These are phyloP conservation scores for Microctenopoma stevenorrisi DNA, from an alignment of 2,797 vertebrate genomes.

Conservation along the genomic window DNA sequence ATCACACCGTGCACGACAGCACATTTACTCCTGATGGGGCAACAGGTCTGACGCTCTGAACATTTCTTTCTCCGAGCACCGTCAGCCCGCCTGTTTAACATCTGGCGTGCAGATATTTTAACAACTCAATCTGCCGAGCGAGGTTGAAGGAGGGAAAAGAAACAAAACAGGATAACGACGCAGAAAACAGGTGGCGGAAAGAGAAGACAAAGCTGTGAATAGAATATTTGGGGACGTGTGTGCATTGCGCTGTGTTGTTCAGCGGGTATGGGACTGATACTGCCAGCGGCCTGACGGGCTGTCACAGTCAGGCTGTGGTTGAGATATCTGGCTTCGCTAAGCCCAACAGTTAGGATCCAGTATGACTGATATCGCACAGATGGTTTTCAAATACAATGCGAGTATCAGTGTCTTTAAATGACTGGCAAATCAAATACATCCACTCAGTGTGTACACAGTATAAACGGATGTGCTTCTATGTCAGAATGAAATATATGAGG, in stretches of 20 bases:
- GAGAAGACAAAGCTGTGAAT: constrained; percentile 48
- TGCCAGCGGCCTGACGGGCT: constrained; percentile 35
- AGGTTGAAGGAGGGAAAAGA: constrained; percentile 13
- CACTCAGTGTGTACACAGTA: not conserved
- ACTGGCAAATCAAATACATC: not conserved
- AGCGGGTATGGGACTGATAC: constrained; percentile 14
- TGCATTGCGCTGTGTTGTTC: constrained; percentile 28
- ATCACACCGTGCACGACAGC: not conserved
- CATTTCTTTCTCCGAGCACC: constrained; percentile 16
- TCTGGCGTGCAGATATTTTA: constrained; percentile 45
- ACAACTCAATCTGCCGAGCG: constrained; percentile 26
- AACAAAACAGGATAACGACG: not conserved
- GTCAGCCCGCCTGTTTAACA: constrained; percentile 40
- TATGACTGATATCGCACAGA: constrained; percentile 20
- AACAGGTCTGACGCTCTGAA: constrained; percentile 9
- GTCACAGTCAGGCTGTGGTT: constrained; percentile 18
- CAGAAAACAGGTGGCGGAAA: constrained; percentile 37
- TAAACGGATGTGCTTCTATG: not conserved
- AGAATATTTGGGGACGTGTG: constrained; percentile 29
- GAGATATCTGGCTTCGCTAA: constrained; percentile 35
- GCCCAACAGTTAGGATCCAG: constrained; percentile 10
- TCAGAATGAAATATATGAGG: no score
- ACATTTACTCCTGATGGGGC: not conserved
- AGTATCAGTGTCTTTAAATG: not conserved
- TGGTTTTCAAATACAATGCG: not conserved